Evolutionary conservation across 1,140 invertebrate species (phyloP), one percentile per base, ranked within the genome.

Genomic region (Drosophila parabipectinata): DNA sequence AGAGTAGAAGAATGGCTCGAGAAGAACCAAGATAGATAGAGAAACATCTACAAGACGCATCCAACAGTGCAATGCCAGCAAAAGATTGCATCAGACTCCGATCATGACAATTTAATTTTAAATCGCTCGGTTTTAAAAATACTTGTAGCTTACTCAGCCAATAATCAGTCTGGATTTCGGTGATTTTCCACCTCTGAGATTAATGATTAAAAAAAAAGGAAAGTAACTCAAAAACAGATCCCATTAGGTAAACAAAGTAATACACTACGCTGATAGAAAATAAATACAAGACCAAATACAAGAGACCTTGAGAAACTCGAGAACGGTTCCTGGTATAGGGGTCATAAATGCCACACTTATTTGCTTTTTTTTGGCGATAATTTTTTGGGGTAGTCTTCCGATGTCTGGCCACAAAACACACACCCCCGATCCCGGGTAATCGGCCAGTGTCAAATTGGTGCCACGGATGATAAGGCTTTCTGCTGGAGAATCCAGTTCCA

Each of bases 161-260:
- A 8, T 55, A 72, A 80, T 81, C 66, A 48, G 67, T 21, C 15
- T 54, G 52, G 53, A 67, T 72, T 76, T 66, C 32, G 58, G 78
- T 67, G 85, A 77, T 87, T 87, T 87, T 81, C 64, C 64, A 73
- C 39, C 81, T 80, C 47, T 57, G 60, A 73, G 64, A 73, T 53
- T 58, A 64, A 80, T 56, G 51, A 62, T 55, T 47, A 54, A 55
- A 56, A 39, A 79, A 76, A 77, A 77, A 81, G 62, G 82, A 82
- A 87, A 87, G 77, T 77, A 55, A 60, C 63, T 34, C 6, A 6
- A 39, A 59, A 50, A 21, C 47, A 9, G 54, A 55, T 66, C 32
- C 50, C 18, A 50, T 56, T 59, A 39, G 58, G 8, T 32, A 54
- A 53, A 57, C 59, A 37, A 8, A 21, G 15, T 26, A 79, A 79